Evolutionary conservation across 2,113 vertebrate species (phyloP), one percentile per base, ranked within the genome.

Genomic region (Machaerirhynchus nigripectus): DNA sequence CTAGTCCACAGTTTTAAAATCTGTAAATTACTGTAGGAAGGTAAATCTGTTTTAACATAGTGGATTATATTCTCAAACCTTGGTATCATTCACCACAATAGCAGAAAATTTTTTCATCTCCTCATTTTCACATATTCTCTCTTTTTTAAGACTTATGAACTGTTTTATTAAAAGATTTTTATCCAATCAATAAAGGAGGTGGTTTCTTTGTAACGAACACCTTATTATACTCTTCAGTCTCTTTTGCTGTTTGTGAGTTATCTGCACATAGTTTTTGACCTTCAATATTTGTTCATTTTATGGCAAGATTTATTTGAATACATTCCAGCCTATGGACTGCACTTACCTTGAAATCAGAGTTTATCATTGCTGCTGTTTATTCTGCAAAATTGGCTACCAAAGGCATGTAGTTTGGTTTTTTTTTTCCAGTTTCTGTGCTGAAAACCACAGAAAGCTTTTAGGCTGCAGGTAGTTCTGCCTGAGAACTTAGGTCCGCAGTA

Each of bases 371-470:
- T 84, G 47, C 30, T 93, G 59, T 92, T 95, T 94, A 80, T 94
- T 93, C 64, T 87, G 68, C 60, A 59, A 27, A 31, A 71, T 52
- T 90, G 55, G 46, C 82, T 60, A 84, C 27, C 47, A 77, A 93
- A 60, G 47, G 60, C 59, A 30, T 47, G 50, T 69, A 61, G 33
- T 44, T 40, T 16, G 33, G 7, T 0, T 7, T 37, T 37, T 64
- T 64, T 77, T 11, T 28, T 33, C 3, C 42, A 75, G 31, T 50
- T 88, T 91, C 71, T 92, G 18, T 65, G 37, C 42, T 93, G 85
- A 81, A 93, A 94, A 88, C 78, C 75, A 55, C 85, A 90, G 49
- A 95, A 95, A 84, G 56, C 86, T 92, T 92, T 95, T 92, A 92
- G 64, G 49, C 14, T 71, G 23, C 22, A 87, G 24, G 9, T 75